Conservation (phyloP, 2,113 vertebrate genomes). For the Grus americana region DNA sequence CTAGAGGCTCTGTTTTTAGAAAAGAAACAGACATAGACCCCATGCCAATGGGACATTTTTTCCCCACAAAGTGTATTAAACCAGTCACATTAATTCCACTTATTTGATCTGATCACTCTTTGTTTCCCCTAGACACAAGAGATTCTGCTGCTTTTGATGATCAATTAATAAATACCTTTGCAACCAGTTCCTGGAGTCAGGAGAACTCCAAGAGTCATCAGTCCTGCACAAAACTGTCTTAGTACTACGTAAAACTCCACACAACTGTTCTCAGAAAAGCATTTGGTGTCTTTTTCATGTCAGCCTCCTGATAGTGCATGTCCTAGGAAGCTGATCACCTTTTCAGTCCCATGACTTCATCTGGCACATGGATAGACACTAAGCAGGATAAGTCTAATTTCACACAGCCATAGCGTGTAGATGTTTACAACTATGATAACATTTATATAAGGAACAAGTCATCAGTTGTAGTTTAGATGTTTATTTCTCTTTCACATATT, state of each 20-base stretch:
- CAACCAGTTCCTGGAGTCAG: not conserved
- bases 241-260: not conserved
- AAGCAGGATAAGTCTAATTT: not conserved
- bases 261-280: not conserved
- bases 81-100: accelerated
- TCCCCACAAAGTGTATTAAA: not conserved
- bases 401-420: not conserved
- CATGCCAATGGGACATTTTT: not conserved
- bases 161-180: not conserved
- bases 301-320: not conserved
- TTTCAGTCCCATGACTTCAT: not conserved
- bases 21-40: not conserved
- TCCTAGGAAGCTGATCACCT: not conserved
- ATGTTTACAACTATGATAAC: not conserved
- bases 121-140: not conserved
- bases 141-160: not conserved
- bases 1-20: not conserved
- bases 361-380: not conserved
- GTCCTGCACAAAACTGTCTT: not conserved
- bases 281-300: not conserved
- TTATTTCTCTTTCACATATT: not conserved
- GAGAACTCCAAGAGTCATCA: no score
- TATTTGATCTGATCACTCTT: not conserved
- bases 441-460: not conserved
- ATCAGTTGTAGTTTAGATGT: not conserved